These are phyloP conservation scores for Syncerus caffer DNA, from an alignment of 2,797 vertebrate species.

Conservation along the genomic window DNA sequence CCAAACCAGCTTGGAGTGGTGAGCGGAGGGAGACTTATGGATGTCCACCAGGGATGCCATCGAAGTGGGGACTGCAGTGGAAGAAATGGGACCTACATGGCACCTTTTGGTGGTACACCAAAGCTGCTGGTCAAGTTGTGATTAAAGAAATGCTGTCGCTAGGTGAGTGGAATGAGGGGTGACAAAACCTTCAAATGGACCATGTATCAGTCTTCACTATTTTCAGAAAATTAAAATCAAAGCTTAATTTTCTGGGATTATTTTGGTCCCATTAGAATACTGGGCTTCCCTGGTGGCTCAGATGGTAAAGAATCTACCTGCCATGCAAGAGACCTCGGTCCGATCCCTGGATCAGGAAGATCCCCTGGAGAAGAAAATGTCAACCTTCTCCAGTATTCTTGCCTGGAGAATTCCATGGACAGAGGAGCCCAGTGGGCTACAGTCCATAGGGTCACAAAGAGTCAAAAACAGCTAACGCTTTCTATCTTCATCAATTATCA, in stretches of 20 bases:
- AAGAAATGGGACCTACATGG: not conserved
- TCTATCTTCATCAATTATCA: not conserved
- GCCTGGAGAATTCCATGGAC: not conserved
- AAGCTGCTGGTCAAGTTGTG: not conserved
- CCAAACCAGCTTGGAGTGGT: not conserved
- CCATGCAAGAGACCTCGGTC: not conserved
- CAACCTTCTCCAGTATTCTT: not conserved
- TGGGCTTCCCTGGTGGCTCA: not conserved
- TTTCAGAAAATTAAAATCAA: constrained; percentile 11
- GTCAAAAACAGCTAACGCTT: not conserved
- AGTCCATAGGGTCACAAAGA: not conserved
- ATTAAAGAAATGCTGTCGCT: not conserved
- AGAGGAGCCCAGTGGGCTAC: not conserved
- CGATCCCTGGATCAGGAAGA: not conserved
- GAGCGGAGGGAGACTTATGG: not conserved
- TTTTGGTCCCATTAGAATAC: not conserved
- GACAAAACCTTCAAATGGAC: not conserved
- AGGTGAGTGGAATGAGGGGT: not conserved
- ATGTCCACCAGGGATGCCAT: too few species aligned
- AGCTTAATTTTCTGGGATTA: not conserved
- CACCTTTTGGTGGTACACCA: not conserved
- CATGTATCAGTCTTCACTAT: not conserved
- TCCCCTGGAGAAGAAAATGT: not conserved
- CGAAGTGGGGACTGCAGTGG: not conserved
- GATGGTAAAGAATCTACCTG: not conserved